Evolutionary conservation across 2,888 invertebrate genomes (phyloP).

Genomic region (Leucozona laternaria): DNA sequence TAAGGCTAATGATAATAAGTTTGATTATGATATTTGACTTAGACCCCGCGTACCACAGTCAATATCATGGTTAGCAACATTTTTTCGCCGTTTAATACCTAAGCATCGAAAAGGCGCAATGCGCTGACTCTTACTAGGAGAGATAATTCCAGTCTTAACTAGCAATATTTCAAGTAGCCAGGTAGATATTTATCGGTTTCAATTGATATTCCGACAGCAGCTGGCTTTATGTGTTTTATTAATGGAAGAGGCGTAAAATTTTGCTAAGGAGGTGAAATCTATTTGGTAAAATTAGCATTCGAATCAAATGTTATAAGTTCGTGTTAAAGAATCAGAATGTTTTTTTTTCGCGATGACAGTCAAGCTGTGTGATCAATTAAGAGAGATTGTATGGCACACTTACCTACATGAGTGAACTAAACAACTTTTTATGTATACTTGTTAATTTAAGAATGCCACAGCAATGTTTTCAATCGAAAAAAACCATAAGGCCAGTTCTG

Average conservation of each 20-base stretch:
- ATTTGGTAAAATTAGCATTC: constrained; percentile 3
- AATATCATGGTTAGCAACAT: constrained; percentile 55
- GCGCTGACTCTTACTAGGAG: not conserved
- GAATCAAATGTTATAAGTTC: not conserved
- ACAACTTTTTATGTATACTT: not conserved
- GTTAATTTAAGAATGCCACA: not conserved
- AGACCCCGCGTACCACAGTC: constrained; percentile 49
- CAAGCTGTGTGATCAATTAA: not conserved
- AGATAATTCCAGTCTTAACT: not conserved
- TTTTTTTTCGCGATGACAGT: not conserved
- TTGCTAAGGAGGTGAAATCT: constrained; percentile 18
- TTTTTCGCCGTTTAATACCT: not conserved
- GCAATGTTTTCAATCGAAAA: not conserved
- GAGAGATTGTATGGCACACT: not conserved
- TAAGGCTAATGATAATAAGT: constrained; percentile 47
- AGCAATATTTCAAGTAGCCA: constrained; percentile 8
- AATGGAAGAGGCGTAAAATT: constrained; percentile 35
- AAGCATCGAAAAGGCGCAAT: constrained; percentile 28
- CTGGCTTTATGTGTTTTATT: not conserved
- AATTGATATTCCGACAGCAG: constrained; percentile 32
- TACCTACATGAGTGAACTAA: not conserved
- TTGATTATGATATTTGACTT: constrained; percentile 49
- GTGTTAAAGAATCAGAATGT: not conserved
- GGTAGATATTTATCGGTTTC: constrained; percentile 41
- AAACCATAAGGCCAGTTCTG: not conserved